Conservation (phyloP, 2,888 invertebrate species). For the Ganaspis brasiliensis region DNA sequence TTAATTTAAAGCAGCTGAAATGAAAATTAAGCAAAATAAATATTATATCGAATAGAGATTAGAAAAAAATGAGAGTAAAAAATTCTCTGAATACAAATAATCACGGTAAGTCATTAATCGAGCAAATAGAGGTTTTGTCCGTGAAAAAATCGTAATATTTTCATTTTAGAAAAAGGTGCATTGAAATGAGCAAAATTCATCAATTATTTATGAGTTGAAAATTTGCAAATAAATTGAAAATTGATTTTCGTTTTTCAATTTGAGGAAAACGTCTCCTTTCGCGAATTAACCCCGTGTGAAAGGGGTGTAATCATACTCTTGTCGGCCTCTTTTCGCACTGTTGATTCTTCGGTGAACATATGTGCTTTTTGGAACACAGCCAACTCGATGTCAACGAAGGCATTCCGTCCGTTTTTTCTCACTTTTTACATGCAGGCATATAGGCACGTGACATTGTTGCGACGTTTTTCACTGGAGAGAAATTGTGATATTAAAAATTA, state of each 20-base stretch:
- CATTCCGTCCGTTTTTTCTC: conserved; percentile 22
- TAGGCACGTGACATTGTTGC: conserved; percentile 13
- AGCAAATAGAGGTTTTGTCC: too few species aligned
- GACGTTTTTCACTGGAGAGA: background rate
- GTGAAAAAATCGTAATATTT: too few species aligned
- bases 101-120: too few species aligned
- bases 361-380: conserved; percentile 37
- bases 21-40: too few species aligned
- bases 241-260: conserved; percentile 16
- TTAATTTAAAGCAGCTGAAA: too few species aligned
- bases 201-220: background rate
- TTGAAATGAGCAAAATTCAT: too few species aligned
- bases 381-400: conserved; percentile 36
- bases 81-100: too few species aligned
- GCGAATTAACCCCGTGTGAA: conserved; percentile 23
- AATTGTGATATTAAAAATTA: conserved; percentile 17
- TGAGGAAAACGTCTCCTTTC: conserved; percentile 6
- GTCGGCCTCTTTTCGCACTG: conserved; percentile 34
- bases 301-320: conserved; percentile 37
- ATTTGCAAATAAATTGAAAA: background rate
- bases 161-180: background rate
- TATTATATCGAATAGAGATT: too few species aligned
- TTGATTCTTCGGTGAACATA: conserved; percentile 39
- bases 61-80: too few species aligned
- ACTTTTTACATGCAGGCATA: conserved; percentile 15